Base-by-base conservation (phyloP, 2,888 invertebrate genomes). In the Tupiocoris notatus region DNA sequence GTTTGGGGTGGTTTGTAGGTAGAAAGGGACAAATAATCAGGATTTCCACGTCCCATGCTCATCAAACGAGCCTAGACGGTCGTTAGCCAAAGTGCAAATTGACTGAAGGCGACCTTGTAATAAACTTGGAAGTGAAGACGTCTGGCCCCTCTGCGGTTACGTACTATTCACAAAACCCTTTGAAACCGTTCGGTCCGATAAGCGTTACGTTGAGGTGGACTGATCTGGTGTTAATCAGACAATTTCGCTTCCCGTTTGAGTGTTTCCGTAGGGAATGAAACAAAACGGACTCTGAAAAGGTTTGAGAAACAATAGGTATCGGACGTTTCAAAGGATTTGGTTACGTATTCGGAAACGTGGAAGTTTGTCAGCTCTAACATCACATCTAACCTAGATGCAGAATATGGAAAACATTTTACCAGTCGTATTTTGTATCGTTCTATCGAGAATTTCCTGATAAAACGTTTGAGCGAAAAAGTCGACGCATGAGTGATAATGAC, bases 211-310 rank as follows among this genome's bases (percentile, higher is more conserved):
- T 59, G 7, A 2, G 59, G n/a, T 6, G 7, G 59, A 18, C n/a
- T 59, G 59, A 59, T 59, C 59, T 59, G 59, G 20, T n/a, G 59
- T 18, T 59, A 59, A 59, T 59, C 16, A n/a, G 59, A 59, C 16
- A n/a, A 18, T n/a, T 3, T n/a, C 59, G 59, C 17, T 3, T 12
- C 39, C 12, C 12, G 39, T 39, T 12, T 12, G n/a, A n/a, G 39
- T 39, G 39, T 39, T 12, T 39, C 6, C 39, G 39, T 3, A 12
- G 6, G 39, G 59, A 59, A 59, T 9, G 59, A 59, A 59, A 59
- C 39, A 39, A 39, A 3, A 39, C 39, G 39, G 6, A 39, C 3
- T 39, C 39, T 39, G 39, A 7, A 12, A 39, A 39, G n/a, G n/a
- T n/a, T n/a, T n/a, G n/a, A n/a, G n/a, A n/a, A n/a, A n/a, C n/a